Evolutionary conservation across 2,888 invertebrate species (phyloP), one percentile per base, ranked within the genome.

Genomic region (Nesidiocoris tenuis): DNA sequence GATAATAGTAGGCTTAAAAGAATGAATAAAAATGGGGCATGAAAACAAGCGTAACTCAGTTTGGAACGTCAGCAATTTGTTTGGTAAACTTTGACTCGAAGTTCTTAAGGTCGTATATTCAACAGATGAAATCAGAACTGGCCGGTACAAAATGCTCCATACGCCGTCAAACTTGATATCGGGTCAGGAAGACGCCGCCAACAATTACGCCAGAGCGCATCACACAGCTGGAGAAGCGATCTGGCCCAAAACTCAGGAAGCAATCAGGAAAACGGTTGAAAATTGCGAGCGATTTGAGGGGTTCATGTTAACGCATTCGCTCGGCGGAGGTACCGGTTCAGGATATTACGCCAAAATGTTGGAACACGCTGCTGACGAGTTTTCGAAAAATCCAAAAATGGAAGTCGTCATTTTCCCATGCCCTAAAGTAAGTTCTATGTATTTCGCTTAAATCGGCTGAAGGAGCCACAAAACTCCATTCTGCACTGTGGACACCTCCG

Each of bases 131-230:
- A 71, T 81, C 5, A 74, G 80, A 7, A 74, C 75, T 5, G 80
- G 80, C 0, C 77, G 70, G 21, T 77, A 76, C 24, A 77, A 76
- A 1, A 57, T 63, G 2, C 74, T 81, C 16, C 80, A 80, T 72
- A 74, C 79, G 55, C 79, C 78, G 18, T 77, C 79, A 22, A 76
- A 79, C 61, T 18, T 81, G 75, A 77, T 81, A 7, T 78, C 77
- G 25, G 80, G 80, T 19, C 79, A 79, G 56, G 80, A 80, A 70
- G 94, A 95, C 84, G 92, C 93, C 0, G 92, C 93, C 0, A 94
- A 92, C 82, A 94, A 93, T 84, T 94, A 90, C 82, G 92, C 93
- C 0, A 86, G 92, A 24, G 94, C 94, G 2, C 91, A 91, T 80
- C 92, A 91, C 82, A 88, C 90, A 1, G 87, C 94, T 76, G 94